Base-by-base conservation (phyloP, 2,888 invertebrate genomes). In the Ochropleura plecta region DNA sequence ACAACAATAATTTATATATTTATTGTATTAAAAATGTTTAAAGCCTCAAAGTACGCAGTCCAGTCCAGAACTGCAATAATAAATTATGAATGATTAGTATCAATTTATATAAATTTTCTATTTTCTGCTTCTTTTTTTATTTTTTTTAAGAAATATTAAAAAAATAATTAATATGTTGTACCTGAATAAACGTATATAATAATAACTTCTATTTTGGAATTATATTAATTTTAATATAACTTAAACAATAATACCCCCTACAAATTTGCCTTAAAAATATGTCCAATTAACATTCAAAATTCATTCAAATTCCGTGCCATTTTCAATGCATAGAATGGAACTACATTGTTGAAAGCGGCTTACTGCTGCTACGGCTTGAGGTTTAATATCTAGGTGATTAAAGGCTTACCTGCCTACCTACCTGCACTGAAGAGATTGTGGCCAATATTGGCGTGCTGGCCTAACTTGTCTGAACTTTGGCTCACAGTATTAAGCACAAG, bases 331-430 rank as follows among this genome's bases (percentile, higher is more conserved):
- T 12, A 5, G 44, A 73, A 73, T 44, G 49, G 4, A 46, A 20
- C 20, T 46, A 16, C 3, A 30, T 8, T 73, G 55, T 77, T 57
- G 0, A 46, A 59, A 74, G 12, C 30, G 30, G 42, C 7, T 40
- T 42, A n/a, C 44, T 44, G 40, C 40, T 51, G 60, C 5, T 49
- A 30, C 18, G 9, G 10, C 7, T 7, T 2, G 7, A n/a, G 49
- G 14, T 51, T 81, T 18, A 40, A 66, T 62, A 77, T 40, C 16
- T 82, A 40, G 51, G 16, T 60, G 53, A 55, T 3, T 10, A 2
- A 14, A 9, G 42, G 46, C 40, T 79, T 59, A 40, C 30, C 3
- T 30, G 30, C 30, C 30, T 16, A 49, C 16, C 16, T 64, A 73
- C 12, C 51, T 67, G 20, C 46, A 69, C 68, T n/a, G 7, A 20